Percentiles rank a stretch among this genome's conserved stretches.
Conservation (phyloP, 2,113 vertebrate species). For the Psittacula cyanocephala region DNA sequence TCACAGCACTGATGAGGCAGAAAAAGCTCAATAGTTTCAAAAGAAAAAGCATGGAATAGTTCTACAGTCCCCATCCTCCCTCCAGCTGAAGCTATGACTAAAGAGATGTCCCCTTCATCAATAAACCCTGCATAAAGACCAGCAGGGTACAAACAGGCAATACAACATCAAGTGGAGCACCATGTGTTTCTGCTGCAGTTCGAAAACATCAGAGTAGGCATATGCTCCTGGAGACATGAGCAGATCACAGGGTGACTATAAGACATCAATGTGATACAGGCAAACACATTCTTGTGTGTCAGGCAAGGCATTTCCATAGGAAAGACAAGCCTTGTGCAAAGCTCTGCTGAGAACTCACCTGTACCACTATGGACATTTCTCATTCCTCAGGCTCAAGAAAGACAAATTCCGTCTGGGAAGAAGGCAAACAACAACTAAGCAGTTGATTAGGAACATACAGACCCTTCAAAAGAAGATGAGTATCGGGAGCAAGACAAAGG, state of each 20-base stretch:
- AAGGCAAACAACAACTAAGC: not conserved
- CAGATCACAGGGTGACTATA: not conserved
- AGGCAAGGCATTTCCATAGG: not conserved
- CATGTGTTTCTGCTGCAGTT: not conserved
- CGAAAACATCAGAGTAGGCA: not conserved
- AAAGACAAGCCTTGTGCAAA: not conserved
- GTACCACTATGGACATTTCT: not conserved
- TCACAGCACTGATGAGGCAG: not conserved
- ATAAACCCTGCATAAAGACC: not conserved
- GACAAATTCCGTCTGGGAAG: not conserved
- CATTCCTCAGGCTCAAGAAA: not conserved
- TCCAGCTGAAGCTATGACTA: not conserved
- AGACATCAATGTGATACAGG: not conserved
- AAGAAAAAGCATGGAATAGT: fast-evolving
- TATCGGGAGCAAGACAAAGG: not conserved
- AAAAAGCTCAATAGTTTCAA: no score
- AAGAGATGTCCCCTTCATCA: not conserved
- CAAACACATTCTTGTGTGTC: not conserved
- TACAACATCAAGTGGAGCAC: not conserved
- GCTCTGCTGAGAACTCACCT: not conserved
- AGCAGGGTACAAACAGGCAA: not conserved
- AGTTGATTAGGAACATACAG: not conserved
- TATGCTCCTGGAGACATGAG: not conserved
- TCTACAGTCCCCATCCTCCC: not conserved
- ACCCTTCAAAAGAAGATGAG: not conserved